Conservation (phyloP, 2,888 invertebrate genomes). For the Prenolepis imparis region DNA sequence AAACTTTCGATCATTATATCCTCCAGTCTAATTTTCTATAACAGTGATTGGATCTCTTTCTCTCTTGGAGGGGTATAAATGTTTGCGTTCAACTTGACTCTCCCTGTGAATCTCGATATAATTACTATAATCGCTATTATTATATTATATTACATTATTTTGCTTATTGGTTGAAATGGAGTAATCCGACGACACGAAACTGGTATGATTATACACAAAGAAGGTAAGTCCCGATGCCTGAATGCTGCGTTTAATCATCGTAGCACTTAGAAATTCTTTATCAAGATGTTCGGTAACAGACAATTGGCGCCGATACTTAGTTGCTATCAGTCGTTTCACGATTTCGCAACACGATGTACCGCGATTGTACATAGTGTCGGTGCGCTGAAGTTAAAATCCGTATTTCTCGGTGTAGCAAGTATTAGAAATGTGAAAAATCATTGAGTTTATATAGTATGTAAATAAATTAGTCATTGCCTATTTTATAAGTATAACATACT, state of each 20-base stretch:
- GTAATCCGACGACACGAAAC: conserved; percentile 77
- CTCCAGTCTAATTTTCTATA: conserved; percentile 52
- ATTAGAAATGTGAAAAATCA: conserved; percentile 83
- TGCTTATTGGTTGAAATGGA: conserved; percentile 67
- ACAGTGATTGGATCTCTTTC: conserved; percentile 38
- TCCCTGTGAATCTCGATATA: conserved; percentile 57
- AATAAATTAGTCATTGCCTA: conserved; percentile 83
- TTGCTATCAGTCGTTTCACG: conserved; percentile 84
- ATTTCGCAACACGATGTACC: conserved; percentile 69
- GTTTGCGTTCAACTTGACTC: conserved; percentile 36
- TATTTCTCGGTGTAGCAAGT: conserved; percentile 74
- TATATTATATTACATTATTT: conserved; percentile 69
- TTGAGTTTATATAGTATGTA: conserved; percentile 77
- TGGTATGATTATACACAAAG: conserved; percentile 73
- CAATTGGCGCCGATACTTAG: conserved; percentile 82
- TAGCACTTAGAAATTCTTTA: conserved; percentile 56
- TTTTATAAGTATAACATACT: conserved; percentile 72
- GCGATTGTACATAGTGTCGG: conserved; percentile 69
- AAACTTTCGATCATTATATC: conserved; percentile 52
- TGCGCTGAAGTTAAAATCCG: conserved; percentile 73
- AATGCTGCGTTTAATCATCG: conserved; percentile 71
- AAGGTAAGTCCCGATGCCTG: conserved; percentile 82
- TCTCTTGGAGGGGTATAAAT: conserved; percentile 19
- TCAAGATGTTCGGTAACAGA: conserved; percentile 71
- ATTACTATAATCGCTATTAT: conserved; percentile 32